Conservation (phyloP, 1,140 invertebrate species). For the Diuraphis noxia region DNA sequence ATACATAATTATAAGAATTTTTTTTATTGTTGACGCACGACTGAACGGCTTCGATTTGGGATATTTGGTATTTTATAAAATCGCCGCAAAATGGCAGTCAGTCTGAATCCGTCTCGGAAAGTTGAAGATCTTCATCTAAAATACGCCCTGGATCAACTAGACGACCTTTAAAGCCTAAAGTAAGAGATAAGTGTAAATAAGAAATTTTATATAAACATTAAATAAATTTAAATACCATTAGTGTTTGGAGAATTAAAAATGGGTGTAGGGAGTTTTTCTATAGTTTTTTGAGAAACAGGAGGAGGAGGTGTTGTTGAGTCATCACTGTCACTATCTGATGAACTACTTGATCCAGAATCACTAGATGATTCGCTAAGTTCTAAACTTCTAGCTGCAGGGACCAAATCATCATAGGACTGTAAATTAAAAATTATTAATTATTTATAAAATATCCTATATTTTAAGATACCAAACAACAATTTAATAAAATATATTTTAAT, state of each 20-base stretch:
- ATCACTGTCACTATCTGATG: constrained; percentile 57
- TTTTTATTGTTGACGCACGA: constrained; percentile 36
- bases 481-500: not conserved
- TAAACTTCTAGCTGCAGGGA: constrained; percentile 50
- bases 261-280: constrained; percentile 25
- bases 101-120: constrained; percentile 55
- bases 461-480: not conserved
- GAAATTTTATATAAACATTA: not conserved
- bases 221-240: constrained; percentile 54
- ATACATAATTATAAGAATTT: constrained; percentile 38
- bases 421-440: constrained; percentile 26
- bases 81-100: constrained; percentile 30
- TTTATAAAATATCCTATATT: not conserved
- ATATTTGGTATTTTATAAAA: constrained; percentile 42
- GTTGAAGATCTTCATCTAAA: constrained; percentile 55
- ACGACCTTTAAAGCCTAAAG: constrained; percentile 55
- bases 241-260: constrained; percentile 48
- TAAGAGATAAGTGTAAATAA: constrained; percentile 7
- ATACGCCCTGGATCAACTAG: constrained; percentile 54
- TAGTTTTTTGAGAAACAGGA: constrained; percentile 40
- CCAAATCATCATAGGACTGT: constrained; percentile 27
- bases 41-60: constrained; percentile 27
- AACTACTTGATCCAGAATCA: constrained; percentile 55
- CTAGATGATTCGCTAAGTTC: constrained; percentile 43
- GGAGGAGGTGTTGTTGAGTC: constrained; percentile 53